These are phyloP conservation scores for Drosophila seguyi DNA, from an alignment of 1,140 invertebrate species.

Conservation along the genomic window DNA sequence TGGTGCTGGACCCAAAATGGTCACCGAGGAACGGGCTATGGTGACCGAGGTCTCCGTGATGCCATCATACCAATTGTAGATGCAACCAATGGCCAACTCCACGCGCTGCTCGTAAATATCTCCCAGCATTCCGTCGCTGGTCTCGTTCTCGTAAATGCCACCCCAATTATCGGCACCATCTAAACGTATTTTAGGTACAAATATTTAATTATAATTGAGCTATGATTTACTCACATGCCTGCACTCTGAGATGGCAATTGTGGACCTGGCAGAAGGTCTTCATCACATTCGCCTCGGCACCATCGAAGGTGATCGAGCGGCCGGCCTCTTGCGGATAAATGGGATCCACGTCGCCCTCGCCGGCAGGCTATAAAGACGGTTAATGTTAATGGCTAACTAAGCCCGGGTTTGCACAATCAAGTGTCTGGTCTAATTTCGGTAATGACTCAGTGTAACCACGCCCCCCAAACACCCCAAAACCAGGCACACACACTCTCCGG, in stretches of 20 bases:
- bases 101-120: conserved; percentile 74
- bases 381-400: conserved; percentile 58
- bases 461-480: conserved; percentile 9
- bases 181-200: conserved; percentile 1
- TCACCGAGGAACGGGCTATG: conserved; percentile 78
- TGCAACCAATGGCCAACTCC: conserved; percentile 80
- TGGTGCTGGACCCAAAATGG: conserved; percentile 75
- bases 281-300: conserved; percentile 76
- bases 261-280: conserved; percentile 72
- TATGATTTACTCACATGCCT: conserved; percentile 57
- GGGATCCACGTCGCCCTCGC: conserved; percentile 70
- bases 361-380: conserved; percentile 53
- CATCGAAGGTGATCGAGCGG: conserved; percentile 62
- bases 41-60: conserved; percentile 73
- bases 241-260: conserved; percentile 74
- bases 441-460: conserved; percentile 59
- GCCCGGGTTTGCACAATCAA: conserved; percentile 54
- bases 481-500: conserved; percentile 5
- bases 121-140: conserved; percentile 67
- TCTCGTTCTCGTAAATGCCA: conserved; percentile 75
- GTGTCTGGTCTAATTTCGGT: conserved; percentile 75
- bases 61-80: conserved; percentile 82
- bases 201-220: not conserved
- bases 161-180: conserved; percentile 82
- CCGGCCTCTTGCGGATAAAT: conserved; percentile 54